Evolutionary conservation across 1,140 invertebrate genomes (phyloP).

Genomic region (Drosophila tani): DNA sequence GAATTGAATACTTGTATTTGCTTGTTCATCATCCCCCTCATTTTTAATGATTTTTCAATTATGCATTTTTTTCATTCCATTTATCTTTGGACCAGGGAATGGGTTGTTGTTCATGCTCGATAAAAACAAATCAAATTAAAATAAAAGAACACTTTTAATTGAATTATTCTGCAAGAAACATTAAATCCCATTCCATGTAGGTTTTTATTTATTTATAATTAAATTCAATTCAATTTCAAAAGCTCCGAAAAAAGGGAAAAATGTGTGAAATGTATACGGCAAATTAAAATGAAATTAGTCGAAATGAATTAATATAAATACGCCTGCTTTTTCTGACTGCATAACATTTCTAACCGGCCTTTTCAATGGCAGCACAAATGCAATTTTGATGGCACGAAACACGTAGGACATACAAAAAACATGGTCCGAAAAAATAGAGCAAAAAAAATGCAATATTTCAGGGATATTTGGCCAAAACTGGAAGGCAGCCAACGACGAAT

Average conservation of each 20-base stretch:
- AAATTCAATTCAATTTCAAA: constrained; percentile 45
- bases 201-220: constrained; percentile 59
- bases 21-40: neutral
- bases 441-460: constrained; percentile 25
- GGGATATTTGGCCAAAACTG: constrained; percentile 55
- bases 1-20: constrained; percentile 43
- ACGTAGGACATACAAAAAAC: constrained; percentile 35
- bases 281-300: constrained; percentile 63
- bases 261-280: constrained; percentile 51
- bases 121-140: constrained; percentile 45
- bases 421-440: neutral
- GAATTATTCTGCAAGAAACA: constrained; percentile 69
- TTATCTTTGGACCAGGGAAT: neutral
- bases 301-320: constrained; percentile 36
- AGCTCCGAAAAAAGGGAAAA: neutral
- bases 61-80: constrained; percentile 33
- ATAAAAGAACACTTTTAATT: constrained; percentile 64
- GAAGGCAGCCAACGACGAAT: constrained; percentile 57
- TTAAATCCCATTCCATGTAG: constrained; percentile 25
- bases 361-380: constrained; percentile 41
- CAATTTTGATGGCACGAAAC: constrained; percentile 49
- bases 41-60: constrained; percentile 67
- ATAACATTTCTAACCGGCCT: constrained; percentile 25
- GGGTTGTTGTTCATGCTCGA: constrained; percentile 6
- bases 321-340: constrained; percentile 7